Evolutionary conservation across 1,140 invertebrate species (phyloP).

Genomic region (Lordiphosa stackelbergi): DNA sequence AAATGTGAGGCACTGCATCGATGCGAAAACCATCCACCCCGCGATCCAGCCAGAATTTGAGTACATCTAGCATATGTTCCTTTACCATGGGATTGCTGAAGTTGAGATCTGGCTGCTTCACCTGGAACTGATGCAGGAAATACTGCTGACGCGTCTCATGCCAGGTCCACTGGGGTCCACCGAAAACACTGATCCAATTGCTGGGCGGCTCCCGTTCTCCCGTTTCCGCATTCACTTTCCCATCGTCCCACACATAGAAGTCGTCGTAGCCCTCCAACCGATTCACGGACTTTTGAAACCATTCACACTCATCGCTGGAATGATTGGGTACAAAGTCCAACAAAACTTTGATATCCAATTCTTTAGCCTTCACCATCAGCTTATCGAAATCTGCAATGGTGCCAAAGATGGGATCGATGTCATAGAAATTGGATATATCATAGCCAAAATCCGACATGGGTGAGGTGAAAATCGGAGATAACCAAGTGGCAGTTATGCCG

Average conservation of each 20-base stretch:
- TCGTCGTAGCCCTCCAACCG: constrained; percentile 80
- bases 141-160: constrained; percentile 80
- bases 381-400: constrained; percentile 85
- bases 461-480: constrained; percentile 85
- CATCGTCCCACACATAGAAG: constrained; percentile 85
- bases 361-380: constrained; percentile 81
- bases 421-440: constrained; percentile 84
- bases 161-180: constrained; percentile 82
- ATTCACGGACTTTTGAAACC: constrained; percentile 83
- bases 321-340: constrained; percentile 83
- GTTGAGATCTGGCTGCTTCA: constrained; percentile 84
- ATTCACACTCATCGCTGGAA: constrained; percentile 83
- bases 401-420: constrained; percentile 84
- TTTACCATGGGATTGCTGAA: constrained; percentile 81
- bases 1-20: constrained; percentile 81
- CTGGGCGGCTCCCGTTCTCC: constrained; percentile 78
- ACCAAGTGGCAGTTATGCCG: constrained; percentile 81
- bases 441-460: constrained; percentile 84
- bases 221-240: constrained; percentile 64
- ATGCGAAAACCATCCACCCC: constrained; percentile 88
- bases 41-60: constrained; percentile 85
- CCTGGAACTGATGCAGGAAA: constrained; percentile 83
- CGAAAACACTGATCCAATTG: constrained; percentile 83
- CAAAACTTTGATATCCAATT: constrained; percentile 59
- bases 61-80: constrained; percentile 82